Percentiles rank a stretch among this genome's conserved stretches.
Conservation (phyloP, 2,113 vertebrate genomes). For the Cinclus mexicanus region DNA sequence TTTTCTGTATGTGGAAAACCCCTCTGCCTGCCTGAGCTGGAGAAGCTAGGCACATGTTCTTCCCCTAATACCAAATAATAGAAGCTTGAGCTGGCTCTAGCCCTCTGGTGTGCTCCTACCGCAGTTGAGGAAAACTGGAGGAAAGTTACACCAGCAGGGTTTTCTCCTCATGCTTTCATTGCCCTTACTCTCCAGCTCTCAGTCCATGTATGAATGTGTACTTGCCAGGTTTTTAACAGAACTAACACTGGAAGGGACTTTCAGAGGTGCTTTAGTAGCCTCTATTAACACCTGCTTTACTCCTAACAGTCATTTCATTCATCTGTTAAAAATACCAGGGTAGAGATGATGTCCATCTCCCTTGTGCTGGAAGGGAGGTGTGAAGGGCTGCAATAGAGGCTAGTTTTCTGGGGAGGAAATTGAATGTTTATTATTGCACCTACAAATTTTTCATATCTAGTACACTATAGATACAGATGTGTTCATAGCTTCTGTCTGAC, state of each 20-base stretch:
- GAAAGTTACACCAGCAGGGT: background rate
- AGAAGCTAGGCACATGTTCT: background rate
- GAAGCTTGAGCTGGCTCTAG: background rate
- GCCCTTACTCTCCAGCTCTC: background rate
- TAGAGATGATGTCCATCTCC: background rate
- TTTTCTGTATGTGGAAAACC: background rate
- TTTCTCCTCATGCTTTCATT: background rate
- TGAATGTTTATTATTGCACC: background rate
- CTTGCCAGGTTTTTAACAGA: background rate
- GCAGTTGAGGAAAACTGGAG: background rate
- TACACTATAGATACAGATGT: background rate
- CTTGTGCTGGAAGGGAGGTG: background rate
- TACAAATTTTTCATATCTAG: background rate
- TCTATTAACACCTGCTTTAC: background rate
- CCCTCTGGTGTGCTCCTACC: background rate
- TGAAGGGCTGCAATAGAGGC: background rate
- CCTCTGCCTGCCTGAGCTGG: background rate
- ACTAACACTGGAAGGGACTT: background rate
- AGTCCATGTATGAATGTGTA: fast-evolving
- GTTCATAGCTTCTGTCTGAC: background rate
- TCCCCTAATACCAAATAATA: background rate
- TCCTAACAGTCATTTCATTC: background rate
- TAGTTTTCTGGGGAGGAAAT: background rate
- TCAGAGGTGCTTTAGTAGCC: background rate
- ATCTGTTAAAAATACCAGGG: background rate